Base-by-base conservation (phyloP, 2,113 vertebrate genomes). In the Coptodon rendalli region DNA sequence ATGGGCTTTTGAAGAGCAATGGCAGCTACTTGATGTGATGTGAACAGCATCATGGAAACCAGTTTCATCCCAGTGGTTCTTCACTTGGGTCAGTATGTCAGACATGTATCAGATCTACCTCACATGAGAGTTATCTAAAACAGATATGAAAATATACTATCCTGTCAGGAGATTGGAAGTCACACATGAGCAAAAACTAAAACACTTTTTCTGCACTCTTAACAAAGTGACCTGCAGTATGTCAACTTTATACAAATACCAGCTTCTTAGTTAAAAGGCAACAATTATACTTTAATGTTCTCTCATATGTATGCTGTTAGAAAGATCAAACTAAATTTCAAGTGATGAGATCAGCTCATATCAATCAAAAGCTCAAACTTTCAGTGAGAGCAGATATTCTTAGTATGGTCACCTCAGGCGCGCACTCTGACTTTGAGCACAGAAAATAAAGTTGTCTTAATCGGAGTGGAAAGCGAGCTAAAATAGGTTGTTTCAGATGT, bases 151-250 rank as follows among this genome's bases (percentile, higher is more conserved):
- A 71, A 71, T 45, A 24, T 73, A 14, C 38, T 9, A 43, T 9
- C 34, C 34, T 14, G 1, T 40, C 11, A 22, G 14, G 13, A 68
- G 19, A 40, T 22, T 22, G 34, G 34, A 68, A 12, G 31, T 9
- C 7, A 0, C 16, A 38, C 10, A n/a, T 66, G 61, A 66, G 19
- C 19, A 68, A 68, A 38, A 68, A 11, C 0, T 40, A 38, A 68
- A 38, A 22, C 19, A 68, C 4, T 38, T 63, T 68, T 40, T 12
- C 63, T 68, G 36, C 34, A 68, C 36, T 68, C 11, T 14, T 22
- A 40, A 0, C 34, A 22, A 40, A 68, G 19, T 38, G 34, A 22
- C 61, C 61, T 66, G 17, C 29, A 34, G 8, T 61, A 31, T 22
- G 63, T 38, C 34, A 68, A n/a, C 63, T 2, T 68, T 40, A 68